Conservation (phyloP, 1,140 invertebrate species). For the Tribolium castaneum region DNA sequence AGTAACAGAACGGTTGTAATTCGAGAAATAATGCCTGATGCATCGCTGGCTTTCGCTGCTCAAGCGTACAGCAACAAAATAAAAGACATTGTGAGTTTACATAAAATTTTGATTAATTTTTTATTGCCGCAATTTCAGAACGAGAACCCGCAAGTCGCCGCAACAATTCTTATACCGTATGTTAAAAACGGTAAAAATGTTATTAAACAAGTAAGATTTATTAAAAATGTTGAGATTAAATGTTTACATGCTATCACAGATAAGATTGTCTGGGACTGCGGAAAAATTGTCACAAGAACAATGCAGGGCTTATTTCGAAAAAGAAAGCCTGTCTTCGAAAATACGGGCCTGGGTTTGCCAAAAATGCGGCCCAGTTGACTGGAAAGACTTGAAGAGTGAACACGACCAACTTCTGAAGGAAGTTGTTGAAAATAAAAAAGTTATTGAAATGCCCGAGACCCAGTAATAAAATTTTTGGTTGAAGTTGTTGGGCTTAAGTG, state of each 20-base stretch:
- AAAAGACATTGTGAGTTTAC: slow-evolving; percentile 65
- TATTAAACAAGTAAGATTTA: slow-evolving; percentile 65
- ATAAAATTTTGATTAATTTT: not conserved
- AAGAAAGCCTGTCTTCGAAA: slow-evolving; percentile 28
- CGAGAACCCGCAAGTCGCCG: slow-evolving; percentile 65
- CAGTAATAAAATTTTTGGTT: slow-evolving; percentile 36
- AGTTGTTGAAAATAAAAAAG: slow-evolving; percentile 34
- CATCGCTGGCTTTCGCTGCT: slow-evolving; percentile 67
- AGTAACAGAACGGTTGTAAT: slow-evolving; percentile 65
- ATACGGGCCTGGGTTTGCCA: slow-evolving; percentile 49
- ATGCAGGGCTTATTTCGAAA: slow-evolving; percentile 42
- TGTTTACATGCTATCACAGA: slow-evolving; percentile 32
- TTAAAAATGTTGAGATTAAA: no score
- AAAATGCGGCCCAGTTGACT: slow-evolving; percentile 42
- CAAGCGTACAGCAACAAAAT: slow-evolving; percentile 65
- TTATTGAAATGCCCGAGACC: slow-evolving; percentile 45
- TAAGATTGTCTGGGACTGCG: slow-evolving; percentile 47
- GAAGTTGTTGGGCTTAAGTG: not conserved
- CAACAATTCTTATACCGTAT: slow-evolving; percentile 67
- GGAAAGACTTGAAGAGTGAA: slow-evolving; percentile 48
- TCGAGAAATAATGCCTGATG: slow-evolving; percentile 64
- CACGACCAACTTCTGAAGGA: slow-evolving; percentile 49
- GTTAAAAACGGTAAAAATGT: slow-evolving; percentile 60
- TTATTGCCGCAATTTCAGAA: slow-evolving; percentile 55
- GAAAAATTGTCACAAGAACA: slow-evolving; percentile 35